Evolutionary conservation across 1,140 invertebrate genomes (phyloP), one percentile per base, ranked within the genome.

Genomic region (Diorhabda carinulata): DNA sequence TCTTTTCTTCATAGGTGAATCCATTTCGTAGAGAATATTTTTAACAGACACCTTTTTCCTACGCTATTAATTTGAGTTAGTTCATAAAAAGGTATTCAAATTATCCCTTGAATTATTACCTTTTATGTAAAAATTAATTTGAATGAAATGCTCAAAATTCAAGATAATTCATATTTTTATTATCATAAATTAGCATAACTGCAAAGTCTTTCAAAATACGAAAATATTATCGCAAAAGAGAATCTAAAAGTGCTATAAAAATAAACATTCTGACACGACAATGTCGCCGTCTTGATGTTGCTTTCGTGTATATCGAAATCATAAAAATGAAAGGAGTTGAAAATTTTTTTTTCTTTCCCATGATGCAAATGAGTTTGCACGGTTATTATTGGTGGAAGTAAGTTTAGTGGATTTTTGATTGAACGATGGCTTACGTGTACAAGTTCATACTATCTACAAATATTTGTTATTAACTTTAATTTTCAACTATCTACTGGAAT

Each of bases 81-180:
- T 25, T 25, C 25, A 25, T 25, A 25, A 25, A 25, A 25, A 25
- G 25, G 25, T 25, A 25, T 25, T 25, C 25, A 25, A 25, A 25
- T 25, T 25, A 25, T 25, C 25, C 25, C 25, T 25, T 25, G 25
- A 25, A 25, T 25, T 25, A 25, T 25, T 25, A 25, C 25, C 25
- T 25, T 25, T 25, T 25, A 25, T 25, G 25, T 52, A 6, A 52
- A 52, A 52, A 52, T 52, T 3, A 52, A 52, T n/a, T 52, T 8
- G 47, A 52, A n/a, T 8, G n/a, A 52, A 3, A 52, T 52, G 47
- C n/a, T n/a, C n/a, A n/a, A 52, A 52, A 52, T 52, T n/a, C 47
- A 52, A 52, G n/a, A 52, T 52, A 52, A 52, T 52, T 52, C 47
- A 52, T 52, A 52, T 52, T 52, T 52, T 52, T 52, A 52, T 52